These are phyloP conservation scores for Geococcyx californianus DNA, from an alignment of 2,113 vertebrate genomes.

Conservation along the genomic window DNA sequence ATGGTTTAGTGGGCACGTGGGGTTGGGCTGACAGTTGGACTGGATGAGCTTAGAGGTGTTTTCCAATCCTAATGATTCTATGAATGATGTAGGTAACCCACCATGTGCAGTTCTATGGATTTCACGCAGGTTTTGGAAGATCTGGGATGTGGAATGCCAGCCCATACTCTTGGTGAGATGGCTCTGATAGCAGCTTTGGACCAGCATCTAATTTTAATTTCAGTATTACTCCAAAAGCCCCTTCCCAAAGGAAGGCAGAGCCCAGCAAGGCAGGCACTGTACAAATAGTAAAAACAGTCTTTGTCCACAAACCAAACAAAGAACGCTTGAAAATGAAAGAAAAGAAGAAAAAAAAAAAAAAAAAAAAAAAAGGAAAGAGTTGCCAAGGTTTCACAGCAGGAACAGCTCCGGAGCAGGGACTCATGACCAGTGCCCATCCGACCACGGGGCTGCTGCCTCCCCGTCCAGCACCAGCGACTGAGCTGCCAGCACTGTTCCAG, in stretches of 20 bases:
- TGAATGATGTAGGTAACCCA: background rate
- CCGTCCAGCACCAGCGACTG: background rate
- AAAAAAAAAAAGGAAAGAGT: background rate
- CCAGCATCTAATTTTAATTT: background rate
- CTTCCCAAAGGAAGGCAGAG: background rate
- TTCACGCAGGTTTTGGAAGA: rapidly evolving
- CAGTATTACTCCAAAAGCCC: background rate
- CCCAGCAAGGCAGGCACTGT: background rate
- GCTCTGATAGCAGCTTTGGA: background rate
- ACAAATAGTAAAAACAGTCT: background rate
- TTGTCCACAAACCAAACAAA: constrained; percentile 5
- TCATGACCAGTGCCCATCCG: background rate
- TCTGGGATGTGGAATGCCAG: background rate
- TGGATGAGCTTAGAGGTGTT: too few species aligned
- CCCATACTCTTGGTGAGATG: background rate
- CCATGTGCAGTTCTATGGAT: background rate
- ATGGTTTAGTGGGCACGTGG: too few species aligned
- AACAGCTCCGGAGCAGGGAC: background rate
- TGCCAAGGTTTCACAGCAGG: constrained; percentile 5
- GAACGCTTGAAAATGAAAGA: background rate
- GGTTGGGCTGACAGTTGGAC: too few species aligned
- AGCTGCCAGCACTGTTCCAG: background rate
- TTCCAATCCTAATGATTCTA: too few species aligned
- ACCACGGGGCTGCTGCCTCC: background rate
- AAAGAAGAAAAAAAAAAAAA: background rate